A percentile compares a stretch with the other conserved stretches of the same genome.
phyloP scores from a whole-genome alignment of 2,888 invertebrate species.

The Acrobasis consociella region DNA sequence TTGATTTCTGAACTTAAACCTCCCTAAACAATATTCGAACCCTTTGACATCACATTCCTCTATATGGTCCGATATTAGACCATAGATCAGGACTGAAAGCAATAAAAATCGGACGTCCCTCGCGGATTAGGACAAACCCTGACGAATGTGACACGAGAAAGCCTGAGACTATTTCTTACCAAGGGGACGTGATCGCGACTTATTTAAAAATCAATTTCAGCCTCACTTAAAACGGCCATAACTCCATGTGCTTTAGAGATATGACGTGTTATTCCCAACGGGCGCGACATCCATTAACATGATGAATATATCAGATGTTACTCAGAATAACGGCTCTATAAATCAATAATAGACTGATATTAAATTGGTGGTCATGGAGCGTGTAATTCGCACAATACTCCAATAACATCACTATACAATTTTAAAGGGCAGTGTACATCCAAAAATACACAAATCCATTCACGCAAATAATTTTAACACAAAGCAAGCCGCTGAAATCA shows the following conservation, averaged over 20 bases:
- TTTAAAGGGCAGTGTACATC: constrained; percentile 50
- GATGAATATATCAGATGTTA: constrained; percentile 63
- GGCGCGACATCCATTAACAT: constrained; percentile 52
- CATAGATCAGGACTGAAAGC: constrained; percentile 73
- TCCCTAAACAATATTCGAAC: constrained; percentile 53
- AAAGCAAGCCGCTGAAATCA: constrained; percentile 65
- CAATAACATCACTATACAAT: constrained; percentile 54
- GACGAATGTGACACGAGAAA: constrained; percentile 76
- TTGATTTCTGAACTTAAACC: constrained; percentile 1
- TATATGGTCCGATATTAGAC: constrained; percentile 70
- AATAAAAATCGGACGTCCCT: constrained; percentile 78
- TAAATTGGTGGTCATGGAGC: constrained; percentile 62
- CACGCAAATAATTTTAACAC: constrained; percentile 75
- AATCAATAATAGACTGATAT: constrained; percentile 66
- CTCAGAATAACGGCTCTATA: constrained; percentile 59
- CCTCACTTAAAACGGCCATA: constrained; percentile 48
- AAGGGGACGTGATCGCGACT: constrained; percentile 54
- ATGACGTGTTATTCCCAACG: constrained; percentile 45
- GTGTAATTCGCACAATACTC: constrained; percentile 67
- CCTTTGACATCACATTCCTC: constrained; percentile 59
- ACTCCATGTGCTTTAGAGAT: constrained; percentile 40
- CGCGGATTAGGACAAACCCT: constrained; percentile 77
- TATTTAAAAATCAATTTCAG: constrained; percentile 75
- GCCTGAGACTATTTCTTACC: constrained; percentile 66
- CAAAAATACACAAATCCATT: constrained; percentile 59